phyloP scores from a whole-genome alignment of 1,140 invertebrate species.

The Pachypeltis micranthus region DNA sequence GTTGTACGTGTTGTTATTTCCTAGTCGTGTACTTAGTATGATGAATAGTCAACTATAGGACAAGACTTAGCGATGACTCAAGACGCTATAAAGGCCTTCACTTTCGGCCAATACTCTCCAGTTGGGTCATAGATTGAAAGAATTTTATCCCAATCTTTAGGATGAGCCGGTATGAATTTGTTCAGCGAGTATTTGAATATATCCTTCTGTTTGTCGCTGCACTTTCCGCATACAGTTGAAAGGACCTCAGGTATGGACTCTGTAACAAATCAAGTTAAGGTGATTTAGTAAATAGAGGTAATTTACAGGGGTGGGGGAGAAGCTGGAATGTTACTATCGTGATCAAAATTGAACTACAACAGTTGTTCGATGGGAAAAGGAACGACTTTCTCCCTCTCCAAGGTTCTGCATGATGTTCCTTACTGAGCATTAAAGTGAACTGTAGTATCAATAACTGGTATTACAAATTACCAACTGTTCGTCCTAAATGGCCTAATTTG shows the following conservation, averaged over 20 bases:
- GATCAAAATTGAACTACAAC: neutral
- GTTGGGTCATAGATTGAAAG: conserved; percentile 20
- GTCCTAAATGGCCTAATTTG: too few relatives aligned
- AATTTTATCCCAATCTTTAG: conserved; percentile 28
- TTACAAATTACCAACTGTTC: too few relatives aligned
- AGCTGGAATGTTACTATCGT: too few relatives aligned
- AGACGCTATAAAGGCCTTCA: conserved; percentile 20
- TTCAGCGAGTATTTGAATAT: conserved; percentile 28
- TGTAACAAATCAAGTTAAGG: conserved; percentile 19
- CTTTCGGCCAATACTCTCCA: conserved; percentile 16
- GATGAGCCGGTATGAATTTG: conserved; percentile 28
- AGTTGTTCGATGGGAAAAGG: neutral
- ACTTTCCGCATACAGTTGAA: conserved; percentile 31
- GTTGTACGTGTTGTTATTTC: too few relatives aligned
- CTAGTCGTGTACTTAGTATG: too few relatives aligned
- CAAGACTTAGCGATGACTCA: too few relatives aligned
- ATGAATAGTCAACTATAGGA: too few relatives aligned
- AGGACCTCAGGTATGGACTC: conserved; percentile 31
- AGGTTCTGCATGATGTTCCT: too few relatives aligned
- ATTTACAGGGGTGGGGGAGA: too few relatives aligned
- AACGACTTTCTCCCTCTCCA: neutral
- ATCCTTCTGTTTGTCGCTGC: conserved; percentile 30
- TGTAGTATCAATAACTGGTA: too few relatives aligned
- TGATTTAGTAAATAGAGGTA: neutral
- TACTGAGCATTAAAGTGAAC: too few relatives aligned